A percentile compares a stretch with the other conserved stretches of the same genome.
These are phyloP conservation scores for Trachelus tabidus DNA, from an alignment of 2,888 invertebrate genomes.

Conservation along the genomic window DNA sequence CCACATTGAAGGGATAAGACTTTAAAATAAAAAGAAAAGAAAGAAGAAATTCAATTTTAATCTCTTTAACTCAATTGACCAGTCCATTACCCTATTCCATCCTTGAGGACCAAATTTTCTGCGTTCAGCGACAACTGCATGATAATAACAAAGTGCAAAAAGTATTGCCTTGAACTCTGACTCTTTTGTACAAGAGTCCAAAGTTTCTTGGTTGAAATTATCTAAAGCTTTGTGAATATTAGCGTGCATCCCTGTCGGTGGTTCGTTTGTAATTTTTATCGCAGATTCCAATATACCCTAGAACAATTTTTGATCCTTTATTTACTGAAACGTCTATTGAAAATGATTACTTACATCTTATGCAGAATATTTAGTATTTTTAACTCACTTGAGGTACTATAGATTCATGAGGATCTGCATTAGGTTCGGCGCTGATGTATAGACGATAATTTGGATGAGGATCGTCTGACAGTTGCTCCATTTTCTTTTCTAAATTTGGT, in stretches of 20 bases:
- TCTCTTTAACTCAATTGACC: neutral
- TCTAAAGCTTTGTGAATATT: constrained; percentile 93
- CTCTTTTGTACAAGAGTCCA: constrained; percentile 93
- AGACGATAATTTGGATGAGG: constrained; percentile 69
- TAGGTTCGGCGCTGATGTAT: constrained; percentile 90
- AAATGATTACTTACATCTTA: neutral
- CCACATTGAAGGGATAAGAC: constrained; percentile 82
- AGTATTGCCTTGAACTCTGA: constrained; percentile 91
- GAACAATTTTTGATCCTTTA: constrained; percentile 72
- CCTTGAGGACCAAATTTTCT: constrained; percentile 95
- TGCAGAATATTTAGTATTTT: neutral
- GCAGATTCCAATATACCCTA: constrained; percentile 93
- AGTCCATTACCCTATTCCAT: constrained; percentile 77
- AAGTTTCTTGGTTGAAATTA: constrained; percentile 91
- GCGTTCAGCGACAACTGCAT: constrained; percentile 92
- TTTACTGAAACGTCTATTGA: neutral
- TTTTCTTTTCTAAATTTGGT: constrained; percentile 87
- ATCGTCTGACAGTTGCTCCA: constrained; percentile 82
- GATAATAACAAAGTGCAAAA: constrained; percentile 93
- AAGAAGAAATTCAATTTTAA: neutral
- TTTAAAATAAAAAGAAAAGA: constrained; percentile 18
- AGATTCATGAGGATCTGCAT: constrained; percentile 73
- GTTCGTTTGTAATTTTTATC: constrained; percentile 96
- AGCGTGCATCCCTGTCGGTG: constrained; percentile 94
- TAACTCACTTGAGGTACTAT: constrained; percentile 70